Percentiles rank a stretch among this genome's conserved stretches.
These are phyloP conservation scores for Scartelaos histophorus DNA, from an alignment of 2,113 vertebrate species.

Conservation along the genomic window DNA sequence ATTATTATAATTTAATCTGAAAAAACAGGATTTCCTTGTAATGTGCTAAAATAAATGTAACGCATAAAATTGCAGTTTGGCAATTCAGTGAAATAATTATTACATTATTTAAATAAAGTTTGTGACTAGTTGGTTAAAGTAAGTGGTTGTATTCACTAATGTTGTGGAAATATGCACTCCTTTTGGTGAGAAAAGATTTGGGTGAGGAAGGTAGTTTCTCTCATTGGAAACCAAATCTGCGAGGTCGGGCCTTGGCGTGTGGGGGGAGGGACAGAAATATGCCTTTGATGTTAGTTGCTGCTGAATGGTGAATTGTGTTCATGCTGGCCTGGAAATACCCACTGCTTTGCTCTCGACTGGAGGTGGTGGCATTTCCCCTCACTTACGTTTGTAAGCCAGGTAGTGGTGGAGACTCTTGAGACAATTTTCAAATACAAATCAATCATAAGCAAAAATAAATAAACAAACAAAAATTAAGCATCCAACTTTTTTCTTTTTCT, in stretches of 20 bases:
- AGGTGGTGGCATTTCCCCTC: conserved; percentile 70
- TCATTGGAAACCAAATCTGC: conserved; percentile 73
- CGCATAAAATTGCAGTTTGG: too few species aligned
- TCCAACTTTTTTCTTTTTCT: conserved; percentile 1
- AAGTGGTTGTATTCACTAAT: neutral
- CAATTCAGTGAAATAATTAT: neutral
- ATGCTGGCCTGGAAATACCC: conserved; percentile 76
- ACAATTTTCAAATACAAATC: conserved; percentile 16
- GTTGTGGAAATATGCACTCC: neutral
- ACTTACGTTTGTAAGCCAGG: conserved; percentile 45
- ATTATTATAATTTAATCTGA: neutral
- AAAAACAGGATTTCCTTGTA: neutral
- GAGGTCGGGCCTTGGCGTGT: conserved; percentile 73
- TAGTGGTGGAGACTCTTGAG: conserved; percentile 30
- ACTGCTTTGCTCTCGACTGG: conserved; percentile 55
- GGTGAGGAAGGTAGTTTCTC: conserved; percentile 63
- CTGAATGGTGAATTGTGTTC: conserved; percentile 76
- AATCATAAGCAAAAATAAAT: neutral
- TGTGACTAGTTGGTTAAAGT: neutral
- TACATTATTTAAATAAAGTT: neutral
- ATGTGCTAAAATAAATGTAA: neutral
- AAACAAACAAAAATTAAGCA: neutral
- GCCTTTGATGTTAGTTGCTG: conserved; percentile 75
- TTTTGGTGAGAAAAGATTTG: conserved; percentile 49
- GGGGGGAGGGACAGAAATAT: conserved; percentile 69